Percentiles rank a stretch among this genome's conserved stretches.
phyloP scores from a whole-genome alignment of 1,140 invertebrate genomes.

The Venturia canescens region DNA sequence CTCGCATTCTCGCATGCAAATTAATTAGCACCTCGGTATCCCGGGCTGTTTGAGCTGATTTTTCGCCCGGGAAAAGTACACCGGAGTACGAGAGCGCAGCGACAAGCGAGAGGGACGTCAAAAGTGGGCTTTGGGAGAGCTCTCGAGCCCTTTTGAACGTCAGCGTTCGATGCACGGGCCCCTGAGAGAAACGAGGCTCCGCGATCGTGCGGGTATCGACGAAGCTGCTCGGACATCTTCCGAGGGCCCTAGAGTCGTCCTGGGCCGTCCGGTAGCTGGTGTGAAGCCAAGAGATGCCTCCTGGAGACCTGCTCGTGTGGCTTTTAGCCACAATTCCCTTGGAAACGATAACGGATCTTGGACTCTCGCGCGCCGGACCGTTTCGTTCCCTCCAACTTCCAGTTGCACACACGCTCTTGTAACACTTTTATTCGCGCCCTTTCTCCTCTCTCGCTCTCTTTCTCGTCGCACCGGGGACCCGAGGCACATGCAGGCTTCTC shows the following conservation, averaged over 20 bases:
- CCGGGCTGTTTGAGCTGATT: conserved; percentile 59
- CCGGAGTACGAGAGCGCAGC: neutral
- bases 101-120: neutral
- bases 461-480: neutral
- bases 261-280: conserved; percentile 44
- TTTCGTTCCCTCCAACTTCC: conserved; percentile 5
- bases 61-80: conserved; percentile 63
- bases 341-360: conserved; percentile 50
- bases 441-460: neutral
- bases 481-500: neutral
- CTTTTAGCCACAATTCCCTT: conserved; percentile 40
- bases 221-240: conserved; percentile 7
- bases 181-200: no score
- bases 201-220: neutral
- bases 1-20: conserved; percentile 69
- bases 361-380: conserved; percentile 7
- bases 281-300: conserved; percentile 47
- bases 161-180: neutral
- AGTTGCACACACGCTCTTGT: conserved; percentile 1
- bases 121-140: neutral
- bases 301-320: conserved; percentile 28
- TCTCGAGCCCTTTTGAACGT: neutral
- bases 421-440: conserved; percentile 22
- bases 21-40: conserved; percentile 73
- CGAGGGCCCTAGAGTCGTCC: conserved; percentile 7